Conservation (phyloP, 2,888 invertebrate species). For the Epinotia nisella region DNA sequence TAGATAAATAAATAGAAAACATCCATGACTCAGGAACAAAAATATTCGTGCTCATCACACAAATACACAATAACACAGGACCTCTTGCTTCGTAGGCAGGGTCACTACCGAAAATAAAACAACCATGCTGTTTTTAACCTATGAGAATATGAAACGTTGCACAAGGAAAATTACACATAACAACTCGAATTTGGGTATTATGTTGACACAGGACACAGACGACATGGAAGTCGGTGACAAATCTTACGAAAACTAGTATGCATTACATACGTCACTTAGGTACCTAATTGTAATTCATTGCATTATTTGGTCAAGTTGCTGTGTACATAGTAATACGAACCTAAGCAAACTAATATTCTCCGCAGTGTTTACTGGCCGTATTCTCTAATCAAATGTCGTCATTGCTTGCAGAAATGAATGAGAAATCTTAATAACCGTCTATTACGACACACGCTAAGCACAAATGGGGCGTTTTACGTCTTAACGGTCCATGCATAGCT, state of each 20-base stretch:
- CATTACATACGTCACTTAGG: neutral
- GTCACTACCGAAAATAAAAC: too few relatives aligned
- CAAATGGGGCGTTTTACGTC: neutral
- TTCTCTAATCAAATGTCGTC: neutral
- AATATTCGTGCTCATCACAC: too few relatives aligned
- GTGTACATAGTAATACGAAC: neutral
- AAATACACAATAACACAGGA: too few relatives aligned
- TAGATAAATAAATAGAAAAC: too few relatives aligned
- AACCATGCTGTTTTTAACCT: too few relatives aligned
- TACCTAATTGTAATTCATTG: neutral
- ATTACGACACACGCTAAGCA: neutral
- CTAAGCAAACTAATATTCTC: neutral
- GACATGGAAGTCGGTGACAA: too few relatives aligned
- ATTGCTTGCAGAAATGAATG: neutral
- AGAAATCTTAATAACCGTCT: neutral
- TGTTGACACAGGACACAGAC: neutral
- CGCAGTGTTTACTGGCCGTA: neutral
- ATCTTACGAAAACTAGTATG: neutral
- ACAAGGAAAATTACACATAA: too few relatives aligned
- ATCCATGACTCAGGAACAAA: too few relatives aligned
- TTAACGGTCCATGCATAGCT: neutral
- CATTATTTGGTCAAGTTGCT: neutral
- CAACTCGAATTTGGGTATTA: too few relatives aligned
- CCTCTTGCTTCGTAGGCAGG: too few relatives aligned
- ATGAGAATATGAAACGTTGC: too few relatives aligned